Percentiles rank a stretch among this genome's conserved stretches.
These are phyloP conservation scores for Hepsetus odoe DNA, from an alignment of 2,113 vertebrate genomes.

Conservation along the genomic window DNA sequence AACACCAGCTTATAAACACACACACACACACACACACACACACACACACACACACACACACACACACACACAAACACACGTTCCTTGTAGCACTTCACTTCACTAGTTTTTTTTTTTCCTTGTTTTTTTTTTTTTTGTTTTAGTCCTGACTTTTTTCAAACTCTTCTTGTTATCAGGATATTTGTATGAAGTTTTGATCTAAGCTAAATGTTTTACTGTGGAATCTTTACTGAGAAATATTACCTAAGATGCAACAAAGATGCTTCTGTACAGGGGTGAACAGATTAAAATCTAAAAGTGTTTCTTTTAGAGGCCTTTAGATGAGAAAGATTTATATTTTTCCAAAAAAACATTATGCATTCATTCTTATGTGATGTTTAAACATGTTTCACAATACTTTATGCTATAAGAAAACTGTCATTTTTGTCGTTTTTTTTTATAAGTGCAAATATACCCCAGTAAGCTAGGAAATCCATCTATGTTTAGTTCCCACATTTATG, in stretches of 20 bases:
- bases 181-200: slow-evolving; percentile 47
- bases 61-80: slow-evolving; percentile 11
- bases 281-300: neutral
- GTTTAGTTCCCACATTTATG: too few species aligned
- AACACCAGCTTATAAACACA: slow-evolving; percentile 70
- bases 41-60: slow-evolving; percentile 40
- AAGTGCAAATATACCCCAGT: too few species aligned
- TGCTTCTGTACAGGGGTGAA: neutral
- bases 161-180: slow-evolving; percentile 22
- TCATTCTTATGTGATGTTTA: slow-evolving; percentile 17
- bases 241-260: neutral
- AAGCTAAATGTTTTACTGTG: slow-evolving; percentile 33
- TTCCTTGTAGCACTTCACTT: slow-evolving; percentile 12
- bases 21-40: neutral
- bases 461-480: too few species aligned
- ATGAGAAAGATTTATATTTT: slow-evolving; percentile 2
- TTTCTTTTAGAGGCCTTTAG: neutral
- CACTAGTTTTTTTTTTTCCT: slow-evolving; percentile 43
- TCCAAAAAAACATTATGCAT: slow-evolving; percentile 1
- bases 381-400: slow-evolving; percentile 20
- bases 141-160: slow-evolving; percentile 43
- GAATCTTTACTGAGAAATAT: slow-evolving; percentile 22
- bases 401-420: slow-evolving; percentile 52
- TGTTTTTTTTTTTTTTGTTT: slow-evolving; percentile 44
- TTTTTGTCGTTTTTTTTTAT: too few species aligned